A percentile compares a stretch with the other conserved stretches of the same genome.
Conservation (phyloP, 2,797 vertebrate genomes). For the Emydoidea blandingii region DNA sequence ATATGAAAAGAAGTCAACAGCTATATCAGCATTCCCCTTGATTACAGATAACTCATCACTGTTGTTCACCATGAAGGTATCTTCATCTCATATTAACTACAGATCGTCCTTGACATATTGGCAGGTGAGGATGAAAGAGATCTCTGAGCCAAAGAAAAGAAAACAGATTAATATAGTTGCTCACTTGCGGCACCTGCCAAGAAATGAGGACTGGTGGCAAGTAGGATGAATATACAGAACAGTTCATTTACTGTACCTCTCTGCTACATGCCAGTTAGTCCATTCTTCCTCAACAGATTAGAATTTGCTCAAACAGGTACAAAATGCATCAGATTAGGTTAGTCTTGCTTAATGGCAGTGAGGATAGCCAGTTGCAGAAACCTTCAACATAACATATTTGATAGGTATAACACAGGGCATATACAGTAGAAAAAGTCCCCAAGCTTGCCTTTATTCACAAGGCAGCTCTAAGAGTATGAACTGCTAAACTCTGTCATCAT, state of each 20-base stretch:
- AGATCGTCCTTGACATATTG: background rate
- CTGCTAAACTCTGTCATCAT: conserved; percentile 68
- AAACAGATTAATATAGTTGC: background rate
- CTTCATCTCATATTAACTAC: background rate
- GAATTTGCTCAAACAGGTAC: conserved; percentile 24
- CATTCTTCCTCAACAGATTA: background rate
- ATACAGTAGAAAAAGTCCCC: conserved; percentile 17
- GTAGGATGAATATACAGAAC: background rate
- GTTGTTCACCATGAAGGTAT: conserved; percentile 3
- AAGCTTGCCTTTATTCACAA: conserved; percentile 45
- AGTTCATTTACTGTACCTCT: background rate
- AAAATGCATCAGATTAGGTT: background rate
- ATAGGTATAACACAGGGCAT: conserved; percentile 42
- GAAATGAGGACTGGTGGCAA: rapidly evolving
- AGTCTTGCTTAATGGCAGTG: conserved; percentile 19
- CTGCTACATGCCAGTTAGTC: background rate
- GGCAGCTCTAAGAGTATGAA: conserved; percentile 51
- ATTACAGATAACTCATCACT: conserved; percentile 53
- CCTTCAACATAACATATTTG: conserved; percentile 32
- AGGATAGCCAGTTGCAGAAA: conserved; percentile 34
- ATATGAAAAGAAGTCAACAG: conserved; percentile 44
- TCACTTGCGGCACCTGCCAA: background rate
- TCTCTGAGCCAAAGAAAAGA: background rate
- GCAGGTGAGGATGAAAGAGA: conserved; percentile 22
- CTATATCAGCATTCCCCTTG: conserved; percentile 15